Evolutionary conservation across 2,113 vertebrate genomes (phyloP).

Genomic region (Poicephalus gulielmi): DNA sequence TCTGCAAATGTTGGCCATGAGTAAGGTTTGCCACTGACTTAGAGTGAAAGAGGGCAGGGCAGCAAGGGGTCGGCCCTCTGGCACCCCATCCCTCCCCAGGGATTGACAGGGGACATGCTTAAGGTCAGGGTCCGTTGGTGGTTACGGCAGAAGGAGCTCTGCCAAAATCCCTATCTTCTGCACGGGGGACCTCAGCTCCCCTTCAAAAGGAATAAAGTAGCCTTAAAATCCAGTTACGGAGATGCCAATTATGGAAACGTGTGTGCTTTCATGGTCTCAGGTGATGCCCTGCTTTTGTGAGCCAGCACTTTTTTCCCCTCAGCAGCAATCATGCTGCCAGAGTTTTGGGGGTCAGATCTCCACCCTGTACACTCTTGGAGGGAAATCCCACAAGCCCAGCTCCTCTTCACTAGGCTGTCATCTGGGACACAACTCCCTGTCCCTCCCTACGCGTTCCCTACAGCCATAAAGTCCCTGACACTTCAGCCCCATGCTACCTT

Average conservation of each 20-base stretch:
- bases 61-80: neutral
- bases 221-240: neutral
- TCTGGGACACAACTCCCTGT: neutral
- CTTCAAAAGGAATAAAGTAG: neutral
- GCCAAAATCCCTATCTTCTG: neutral
- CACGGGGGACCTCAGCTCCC: fast-evolving
- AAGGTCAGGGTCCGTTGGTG: fast-evolving
- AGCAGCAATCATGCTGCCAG: neutral
- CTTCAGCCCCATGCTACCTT: neutral
- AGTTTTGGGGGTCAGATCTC: neutral
- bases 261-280: fast-evolving
- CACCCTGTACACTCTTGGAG: neutral
- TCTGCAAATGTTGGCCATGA: fast-evolving
- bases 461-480: fast-evolving
- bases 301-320: neutral
- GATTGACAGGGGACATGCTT: neutral
- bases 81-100: fast-evolving
- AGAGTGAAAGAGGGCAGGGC: neutral
- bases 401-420: neutral
- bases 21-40: neutral
- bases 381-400: neutral
- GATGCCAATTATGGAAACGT: neutral
- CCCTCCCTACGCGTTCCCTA: neutral
- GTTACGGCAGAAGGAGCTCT: neutral
- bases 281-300: neutral